A percentile compares a stretch with the other conserved stretches of the same genome.
Conservation (phyloP, 2,797 vertebrate species). For the Hippocampus kuda region DNA sequence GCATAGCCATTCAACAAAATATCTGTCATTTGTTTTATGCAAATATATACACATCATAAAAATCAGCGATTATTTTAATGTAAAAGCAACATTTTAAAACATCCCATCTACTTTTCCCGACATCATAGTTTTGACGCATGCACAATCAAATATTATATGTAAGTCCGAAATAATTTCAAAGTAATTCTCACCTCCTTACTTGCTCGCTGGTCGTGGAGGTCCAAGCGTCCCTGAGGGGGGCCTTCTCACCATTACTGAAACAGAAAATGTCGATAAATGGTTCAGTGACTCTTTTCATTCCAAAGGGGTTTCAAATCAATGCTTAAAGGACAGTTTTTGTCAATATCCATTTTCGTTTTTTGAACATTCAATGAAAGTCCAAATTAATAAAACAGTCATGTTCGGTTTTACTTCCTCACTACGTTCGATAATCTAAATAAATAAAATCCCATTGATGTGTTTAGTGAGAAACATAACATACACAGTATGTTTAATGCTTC, state of each 20-base stretch:
- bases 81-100: slow-evolving; percentile 1
- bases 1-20: neutral
- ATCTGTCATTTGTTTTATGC: neutral
- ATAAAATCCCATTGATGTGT: neutral
- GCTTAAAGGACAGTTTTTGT: too few relatives aligned
- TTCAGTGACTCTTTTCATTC: neutral
- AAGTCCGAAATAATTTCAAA: neutral
- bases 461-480: neutral
- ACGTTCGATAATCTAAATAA: too few relatives aligned
- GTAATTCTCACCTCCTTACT: neutral
- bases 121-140: neutral
- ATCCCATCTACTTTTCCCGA: neutral
- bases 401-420: too few relatives aligned
- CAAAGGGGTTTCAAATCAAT: too few relatives aligned
- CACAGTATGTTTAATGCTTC: neutral
- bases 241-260: neutral
- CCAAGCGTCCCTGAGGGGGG: neutral
- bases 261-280: neutral
- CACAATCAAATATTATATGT: neutral
- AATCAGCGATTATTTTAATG: neutral
- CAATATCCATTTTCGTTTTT: too few relatives aligned
- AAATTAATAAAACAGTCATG: too few relatives aligned
- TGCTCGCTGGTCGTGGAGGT: neutral
- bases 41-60: neutral
- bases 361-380: too few relatives aligned